Evolutionary conservation across 2,888 invertebrate species (phyloP).

Genomic region (Nineta flava): DNA sequence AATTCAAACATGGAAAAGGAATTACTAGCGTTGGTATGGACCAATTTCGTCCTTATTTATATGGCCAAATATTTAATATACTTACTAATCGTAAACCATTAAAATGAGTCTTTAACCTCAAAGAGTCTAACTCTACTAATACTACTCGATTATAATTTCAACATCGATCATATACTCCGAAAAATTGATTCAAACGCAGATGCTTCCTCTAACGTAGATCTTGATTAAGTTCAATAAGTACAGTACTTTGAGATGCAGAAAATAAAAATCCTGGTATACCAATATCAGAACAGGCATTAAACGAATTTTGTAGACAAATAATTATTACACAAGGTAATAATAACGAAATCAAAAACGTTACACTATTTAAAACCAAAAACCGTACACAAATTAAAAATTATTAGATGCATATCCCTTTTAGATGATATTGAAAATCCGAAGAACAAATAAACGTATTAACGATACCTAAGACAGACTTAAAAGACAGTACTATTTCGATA

Average conservation of each 20-base stretch:
- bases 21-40: constrained; percentile 22
- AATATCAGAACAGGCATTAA: too few species aligned
- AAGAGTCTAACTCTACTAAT: too few species aligned
- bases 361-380: neutral
- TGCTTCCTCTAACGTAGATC: constrained; percentile 13
- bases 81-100: too few species aligned
- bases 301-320: too few species aligned
- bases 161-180: constrained; percentile 19
- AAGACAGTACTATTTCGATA: constrained; percentile 10
- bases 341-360: neutral
- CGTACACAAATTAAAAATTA: neutral
- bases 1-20: constrained; percentile 23
- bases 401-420: neutral
- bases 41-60: too few species aligned
- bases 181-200: constrained; percentile 18
- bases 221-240: neutral
- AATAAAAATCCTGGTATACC: too few species aligned
- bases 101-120: too few species aligned
- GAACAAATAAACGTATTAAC: constrained; percentile 9
- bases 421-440: constrained; percentile 5
- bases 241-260: neutral
- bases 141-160: constrained; percentile 20
- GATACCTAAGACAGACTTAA: constrained; percentile 11
- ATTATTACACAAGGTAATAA: neutral
- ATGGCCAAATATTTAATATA: constrained; percentile 22